phyloP scores from a whole-genome alignment of 2,797 vertebrate genomes.

The Champsocephalus gunnari region DNA sequence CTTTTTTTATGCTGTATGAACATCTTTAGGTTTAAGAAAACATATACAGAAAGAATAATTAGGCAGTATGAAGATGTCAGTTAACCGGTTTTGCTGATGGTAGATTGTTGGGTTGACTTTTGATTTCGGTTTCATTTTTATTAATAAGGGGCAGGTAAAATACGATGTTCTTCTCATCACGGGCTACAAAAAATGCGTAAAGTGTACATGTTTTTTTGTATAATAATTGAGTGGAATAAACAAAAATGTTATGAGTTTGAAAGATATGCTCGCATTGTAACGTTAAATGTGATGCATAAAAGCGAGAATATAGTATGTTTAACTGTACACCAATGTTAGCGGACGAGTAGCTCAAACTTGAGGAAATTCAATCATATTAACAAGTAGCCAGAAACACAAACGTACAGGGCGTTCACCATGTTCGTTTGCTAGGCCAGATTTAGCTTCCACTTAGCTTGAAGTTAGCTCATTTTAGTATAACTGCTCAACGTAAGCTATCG shows the following conservation, averaged over 20 bases:
- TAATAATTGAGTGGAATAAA: not conserved
- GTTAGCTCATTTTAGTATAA: slow-evolving; percentile 30
- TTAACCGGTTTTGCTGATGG: no score
- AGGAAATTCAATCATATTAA: rapidly evolving
- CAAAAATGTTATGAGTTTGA: not conserved
- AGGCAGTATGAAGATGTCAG: no score
- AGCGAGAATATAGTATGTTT: not conserved
- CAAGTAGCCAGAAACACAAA: not conserved
- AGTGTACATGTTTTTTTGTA: no score
- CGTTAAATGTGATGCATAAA: no score
- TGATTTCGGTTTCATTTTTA: no score
- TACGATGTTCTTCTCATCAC: no score
- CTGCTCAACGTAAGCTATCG: not conserved
- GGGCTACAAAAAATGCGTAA: no score
- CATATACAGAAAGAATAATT: no score
- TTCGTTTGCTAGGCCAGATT: slow-evolving; percentile 21
- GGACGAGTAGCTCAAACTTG: not conserved
- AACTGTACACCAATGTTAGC: not conserved
- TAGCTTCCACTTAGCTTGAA: slow-evolving; percentile 27
- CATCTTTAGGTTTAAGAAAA: no score
- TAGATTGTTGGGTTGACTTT: no score
- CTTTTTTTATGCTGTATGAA: no score
- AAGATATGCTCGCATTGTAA: not conserved
- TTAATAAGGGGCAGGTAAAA: no score
- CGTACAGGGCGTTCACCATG: not conserved